phyloP scores from a whole-genome alignment of 2,113 vertebrate genomes.

The Deroptyus accipitrinus region DNA sequence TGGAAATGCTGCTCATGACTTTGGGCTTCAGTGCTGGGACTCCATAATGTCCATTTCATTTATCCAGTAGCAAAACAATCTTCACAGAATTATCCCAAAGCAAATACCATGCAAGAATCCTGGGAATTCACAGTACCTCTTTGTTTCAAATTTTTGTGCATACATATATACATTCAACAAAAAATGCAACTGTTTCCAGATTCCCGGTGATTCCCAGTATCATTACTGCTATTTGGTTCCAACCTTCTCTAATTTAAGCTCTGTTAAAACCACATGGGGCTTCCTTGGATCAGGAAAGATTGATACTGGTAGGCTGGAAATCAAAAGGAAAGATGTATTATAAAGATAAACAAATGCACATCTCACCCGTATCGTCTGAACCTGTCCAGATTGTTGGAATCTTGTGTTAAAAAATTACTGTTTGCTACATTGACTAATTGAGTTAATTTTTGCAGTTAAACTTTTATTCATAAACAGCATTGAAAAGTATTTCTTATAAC shows the following conservation, averaged over 20 bases:
- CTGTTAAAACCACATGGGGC: background rate
- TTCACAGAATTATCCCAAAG: background rate
- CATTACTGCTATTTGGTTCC: background rate
- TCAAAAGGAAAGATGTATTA: constrained; percentile 5
- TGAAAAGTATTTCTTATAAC: background rate
- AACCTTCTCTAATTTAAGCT: background rate
- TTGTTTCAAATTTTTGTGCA: background rate
- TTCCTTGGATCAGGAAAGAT: background rate
- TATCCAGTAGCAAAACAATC: background rate
- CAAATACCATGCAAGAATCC: background rate
- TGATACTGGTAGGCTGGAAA: background rate
- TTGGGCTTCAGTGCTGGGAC: background rate
- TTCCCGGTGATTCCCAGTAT: background rate
- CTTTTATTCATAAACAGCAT: background rate
- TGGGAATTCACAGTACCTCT: background rate
- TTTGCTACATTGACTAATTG: background rate
- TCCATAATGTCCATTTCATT: background rate
- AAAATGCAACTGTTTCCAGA: background rate
- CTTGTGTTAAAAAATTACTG: background rate
- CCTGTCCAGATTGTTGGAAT: background rate
- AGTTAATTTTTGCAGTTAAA: background rate
- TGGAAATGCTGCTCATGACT: background rate
- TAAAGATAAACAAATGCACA: background rate
- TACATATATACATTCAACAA: background rate
- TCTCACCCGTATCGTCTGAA: background rate